Evolutionary conservation across 2,113 vertebrate species (phyloP), one percentile per base, ranked within the genome.

Genomic region (Melanocharis versteri): DNA sequence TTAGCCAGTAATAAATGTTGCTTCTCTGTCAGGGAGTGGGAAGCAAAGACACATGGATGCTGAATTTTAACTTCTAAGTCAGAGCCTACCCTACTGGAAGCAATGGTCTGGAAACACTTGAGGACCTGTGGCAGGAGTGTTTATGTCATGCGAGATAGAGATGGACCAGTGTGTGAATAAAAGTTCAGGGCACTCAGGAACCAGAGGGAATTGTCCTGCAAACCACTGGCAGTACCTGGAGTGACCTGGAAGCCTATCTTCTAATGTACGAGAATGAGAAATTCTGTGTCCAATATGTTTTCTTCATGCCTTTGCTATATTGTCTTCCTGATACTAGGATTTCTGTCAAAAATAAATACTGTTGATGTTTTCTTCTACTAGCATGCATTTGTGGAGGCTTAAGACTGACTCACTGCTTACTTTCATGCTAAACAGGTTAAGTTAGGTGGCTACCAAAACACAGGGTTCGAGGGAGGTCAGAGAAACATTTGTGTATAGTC

Each of bases 131-230:
- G 31, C 24, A 26, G 15, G n/a, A 48, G 24, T 1, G 3, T 45
- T 50, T 64, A 31, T 39, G 54, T 69, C 65, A 17, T 1, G 2
- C 0, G 1, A 42, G 27, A 28, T 19, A 11, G 39, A 88, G 65
- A 26, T 68, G 35, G 53, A 78, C n/a, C 26, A 48, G 26, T 37
- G 20, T 45, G 27, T 5, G 1, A 72, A 14, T 44, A 48, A 60
- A 54, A 2, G 0, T 70, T 73, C 50, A 84, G 62, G n/a, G 11
- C n/a, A 33, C 60, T n/a, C 56, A 28, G 33, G 21, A 21, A 21
- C 22, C 18, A n/a, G 47, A 53, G 10, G 28, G 17, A 79, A n/a
- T 66, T 90, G 65, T 18, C 50, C 12, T 72, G 5, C 31, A 65
- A 53, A 44, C 37, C 45, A 51, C n/a, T 40, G 42, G 26, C 2